A percentile compares a stretch with the other conserved stretches of the same genome.
Evolutionary conservation across 2,113 vertebrate genomes (phyloP).

Genomic region (Pao palembangensis): DNA sequence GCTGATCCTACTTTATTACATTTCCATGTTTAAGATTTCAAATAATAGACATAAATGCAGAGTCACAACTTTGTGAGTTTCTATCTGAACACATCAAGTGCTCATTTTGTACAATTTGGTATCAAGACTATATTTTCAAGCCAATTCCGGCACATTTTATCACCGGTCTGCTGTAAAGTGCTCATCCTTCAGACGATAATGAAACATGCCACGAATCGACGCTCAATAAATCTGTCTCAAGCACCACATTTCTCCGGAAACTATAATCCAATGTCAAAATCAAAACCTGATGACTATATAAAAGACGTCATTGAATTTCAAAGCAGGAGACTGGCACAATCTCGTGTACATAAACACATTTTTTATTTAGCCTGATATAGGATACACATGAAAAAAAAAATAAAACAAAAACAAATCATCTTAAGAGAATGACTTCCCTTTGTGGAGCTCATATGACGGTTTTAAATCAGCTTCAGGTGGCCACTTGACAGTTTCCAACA

Average conservation of each 20-base stretch:
- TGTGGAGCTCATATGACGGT: conserved; percentile 62
- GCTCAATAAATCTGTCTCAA: not conserved
- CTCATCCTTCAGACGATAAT: not conserved
- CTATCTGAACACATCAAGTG: too few relatives aligned
- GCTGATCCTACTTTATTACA: too few relatives aligned
- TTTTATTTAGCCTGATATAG: conserved; percentile 69
- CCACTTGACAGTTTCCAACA: conserved; percentile 42
- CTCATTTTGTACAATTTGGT: too few relatives aligned
- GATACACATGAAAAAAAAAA: conserved; percentile 56
- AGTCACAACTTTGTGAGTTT: too few relatives aligned
- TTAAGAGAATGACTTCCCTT: conserved; percentile 68
- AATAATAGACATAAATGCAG: too few relatives aligned
- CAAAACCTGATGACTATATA: not conserved
- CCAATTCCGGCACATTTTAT: too few relatives aligned
- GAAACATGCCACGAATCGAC: not conserved
- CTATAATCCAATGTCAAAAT: not conserved
- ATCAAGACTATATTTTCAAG: too few relatives aligned
- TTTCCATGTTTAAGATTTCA: too few relatives aligned
- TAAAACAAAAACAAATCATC: not conserved
- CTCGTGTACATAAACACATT: conserved; percentile 67
- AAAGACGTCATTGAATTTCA: not conserved
- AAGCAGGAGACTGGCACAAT: conserved; percentile 29
- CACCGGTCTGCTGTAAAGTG: too few relatives aligned
- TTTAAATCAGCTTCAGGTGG: conserved; percentile 51
- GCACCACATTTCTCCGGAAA: not conserved